Evolutionary conservation across 2,797 vertebrate species (phyloP).

Genomic region (Phoeniculus purpureus): DNA sequence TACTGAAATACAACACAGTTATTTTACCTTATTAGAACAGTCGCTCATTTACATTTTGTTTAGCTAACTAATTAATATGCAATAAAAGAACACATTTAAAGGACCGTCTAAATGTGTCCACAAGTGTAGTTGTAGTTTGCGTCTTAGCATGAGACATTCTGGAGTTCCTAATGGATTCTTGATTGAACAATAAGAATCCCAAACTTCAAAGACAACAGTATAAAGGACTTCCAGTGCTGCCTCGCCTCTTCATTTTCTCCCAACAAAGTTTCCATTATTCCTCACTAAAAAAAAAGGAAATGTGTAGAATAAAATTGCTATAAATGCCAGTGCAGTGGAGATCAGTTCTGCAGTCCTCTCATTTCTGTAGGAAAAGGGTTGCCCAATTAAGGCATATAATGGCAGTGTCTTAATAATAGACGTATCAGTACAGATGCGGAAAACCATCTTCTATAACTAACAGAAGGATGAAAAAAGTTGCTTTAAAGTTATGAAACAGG

Average conservation of each 20-base stretch:
- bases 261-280: not conserved
- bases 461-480: not conserved
- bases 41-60: not conserved
- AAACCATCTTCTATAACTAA: not conserved
- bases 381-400: not conserved
- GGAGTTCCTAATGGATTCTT: not conserved
- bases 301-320: not conserved
- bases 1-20: not conserved
- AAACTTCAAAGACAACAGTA: not conserved
- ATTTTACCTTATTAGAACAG: not conserved
- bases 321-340: not conserved
- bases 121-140: not conserved
- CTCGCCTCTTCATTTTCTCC: not conserved
- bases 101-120: not conserved
- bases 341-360: not conserved
- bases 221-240: not conserved
- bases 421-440: not conserved
- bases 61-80: not conserved
- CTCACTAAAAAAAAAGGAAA: not conserved
- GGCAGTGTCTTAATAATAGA: not conserved
- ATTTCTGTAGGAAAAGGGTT: not conserved
- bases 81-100: not conserved
- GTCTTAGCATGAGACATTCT: not conserved
- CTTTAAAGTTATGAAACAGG: not conserved
- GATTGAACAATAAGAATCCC: accelerated